phyloP scores from a whole-genome alignment of 2,797 vertebrate genomes.

The Sternarchorhynchus goeldii region DNA sequence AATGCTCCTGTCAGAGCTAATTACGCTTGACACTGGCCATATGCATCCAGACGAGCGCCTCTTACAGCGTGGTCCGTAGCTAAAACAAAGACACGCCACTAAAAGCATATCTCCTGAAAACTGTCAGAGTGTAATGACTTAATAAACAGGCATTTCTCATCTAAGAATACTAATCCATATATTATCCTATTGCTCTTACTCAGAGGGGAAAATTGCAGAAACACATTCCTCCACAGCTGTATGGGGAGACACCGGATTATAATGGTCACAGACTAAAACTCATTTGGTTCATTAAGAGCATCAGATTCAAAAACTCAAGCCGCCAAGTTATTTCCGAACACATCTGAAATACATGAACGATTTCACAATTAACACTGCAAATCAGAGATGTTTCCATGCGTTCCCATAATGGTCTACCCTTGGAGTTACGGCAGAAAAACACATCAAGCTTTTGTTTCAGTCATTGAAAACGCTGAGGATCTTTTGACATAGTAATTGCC shows the following conservation, averaged over 20 bases:
- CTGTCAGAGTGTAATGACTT: conserved; percentile 90
- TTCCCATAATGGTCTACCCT: too few relatives aligned
- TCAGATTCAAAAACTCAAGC: neutral
- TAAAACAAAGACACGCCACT: conserved; percentile 92
- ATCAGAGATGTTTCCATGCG: too few relatives aligned
- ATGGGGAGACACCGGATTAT: neutral
- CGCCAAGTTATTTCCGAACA: neutral
- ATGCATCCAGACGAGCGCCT: conserved; percentile 80
- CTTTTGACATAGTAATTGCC: conserved; percentile 94
- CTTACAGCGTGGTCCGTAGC: conserved; percentile 80
- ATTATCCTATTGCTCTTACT: conserved; percentile 64
- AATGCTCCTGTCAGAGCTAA: conserved; percentile 98
- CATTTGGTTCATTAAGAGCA: too few relatives aligned
- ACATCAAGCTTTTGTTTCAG: conserved; percentile 50
- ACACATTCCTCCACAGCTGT: conserved; percentile 62
- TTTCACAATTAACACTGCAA: too few relatives aligned
- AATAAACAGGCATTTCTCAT: conserved; percentile 84
- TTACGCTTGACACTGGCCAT: conserved; percentile 97
- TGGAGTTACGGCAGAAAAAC: conserved; percentile 9
- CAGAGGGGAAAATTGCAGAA: conserved; percentile 71
- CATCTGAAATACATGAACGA: neutral
- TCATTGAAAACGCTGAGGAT: conserved; percentile 74
- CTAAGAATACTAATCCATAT: conserved; percentile 83
- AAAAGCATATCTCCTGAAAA: conserved; percentile 83
- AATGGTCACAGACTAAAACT: neutral